Base-by-base conservation (phyloP, 1,140 invertebrate species). In the Pissodes strobi region DNA sequence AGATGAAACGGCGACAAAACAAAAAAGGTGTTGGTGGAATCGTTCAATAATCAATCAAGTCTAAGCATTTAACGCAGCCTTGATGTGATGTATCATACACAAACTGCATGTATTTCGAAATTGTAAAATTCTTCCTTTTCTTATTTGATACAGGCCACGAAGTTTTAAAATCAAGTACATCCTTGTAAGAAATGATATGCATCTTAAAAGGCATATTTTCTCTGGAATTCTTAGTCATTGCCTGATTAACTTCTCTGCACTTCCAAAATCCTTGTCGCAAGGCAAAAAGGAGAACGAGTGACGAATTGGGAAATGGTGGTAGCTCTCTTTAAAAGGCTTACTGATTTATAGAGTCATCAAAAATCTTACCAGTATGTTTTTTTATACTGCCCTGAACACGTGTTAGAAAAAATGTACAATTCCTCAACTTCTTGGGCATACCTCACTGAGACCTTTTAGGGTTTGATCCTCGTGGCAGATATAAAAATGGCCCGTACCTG, bases 211-310 rank as follows among this genome's bases (percentile, higher is more conserved):
- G 51, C 63, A 56, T 27, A 45, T 34, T 61, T 59, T 55, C 70
- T 43, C 69, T 58, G 39, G 57, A 64, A 43, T 1, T 27, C 6
- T 55, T 43, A 55, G 71, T 71, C 51, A 69, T 64, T 69, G 65
- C 27, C 67, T 52, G 22, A 70, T 37, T 12, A 60, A 9, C 39
- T 56, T 67, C 49, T 78, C 74, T 41, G 72, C 64, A 18, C 25
- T 46, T 4, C 68, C 71, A 70, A 77, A 78, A 51, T 74, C 58
- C 27, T 71, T 53, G 51, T 78, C 74, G 43, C 71, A 73, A 0
- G 65, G 72, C n/a, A n/a, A n/a, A n/a, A 74, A 78, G n/a, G n/a
- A 39, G 39, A 55, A 55, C 30, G 71, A 72, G 64, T 77, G 72
- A 39, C 69, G 55, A 22, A 77, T 41, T 38, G 72, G 72, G 57